These are phyloP conservation scores for Salvelinus fontinalis DNA, from an alignment of 2,113 vertebrate species.

Conservation along the genomic window DNA sequence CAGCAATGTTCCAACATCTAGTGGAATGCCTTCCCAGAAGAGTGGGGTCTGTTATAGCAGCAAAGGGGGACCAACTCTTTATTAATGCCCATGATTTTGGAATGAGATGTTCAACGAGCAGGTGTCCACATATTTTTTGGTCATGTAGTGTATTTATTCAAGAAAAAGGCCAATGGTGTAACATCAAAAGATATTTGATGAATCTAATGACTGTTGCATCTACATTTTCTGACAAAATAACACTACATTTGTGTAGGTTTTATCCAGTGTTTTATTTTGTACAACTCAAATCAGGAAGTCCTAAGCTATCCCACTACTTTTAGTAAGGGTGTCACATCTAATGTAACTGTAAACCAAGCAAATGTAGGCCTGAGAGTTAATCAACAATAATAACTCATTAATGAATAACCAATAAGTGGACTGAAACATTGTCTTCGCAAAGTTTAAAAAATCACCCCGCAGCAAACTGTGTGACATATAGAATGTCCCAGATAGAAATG, in stretches of 20 bases:
- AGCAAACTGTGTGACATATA: background rate
- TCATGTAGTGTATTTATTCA: no score
- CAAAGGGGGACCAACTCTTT: no score
- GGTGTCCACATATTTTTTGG: no score
- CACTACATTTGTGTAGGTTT: conserved; percentile 19
- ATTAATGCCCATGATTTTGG: no score
- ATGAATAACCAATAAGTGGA: background rate
- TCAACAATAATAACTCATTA: background rate
- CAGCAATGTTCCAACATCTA: no score
- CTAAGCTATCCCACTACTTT: conserved; percentile 16
- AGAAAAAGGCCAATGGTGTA: no score
- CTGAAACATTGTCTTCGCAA: background rate
- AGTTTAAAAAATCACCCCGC: background rate
- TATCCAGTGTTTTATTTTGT: conserved; percentile 54
- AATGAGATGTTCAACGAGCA: no score
- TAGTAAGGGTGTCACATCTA: conserved; percentile 17
- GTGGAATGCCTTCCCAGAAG: no score
- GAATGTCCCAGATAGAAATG: background rate
- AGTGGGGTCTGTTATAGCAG: no score
- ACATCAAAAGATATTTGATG: background rate
- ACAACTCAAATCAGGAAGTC: conserved; percentile 37
- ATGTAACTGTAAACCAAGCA: conserved; percentile 36
- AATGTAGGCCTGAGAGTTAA: conserved; percentile 30
- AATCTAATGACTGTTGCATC: background rate
- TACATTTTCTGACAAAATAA: background rate